phyloP scores from a whole-genome alignment of 2,888 invertebrate species.

The Leptopilina syphax region DNA sequence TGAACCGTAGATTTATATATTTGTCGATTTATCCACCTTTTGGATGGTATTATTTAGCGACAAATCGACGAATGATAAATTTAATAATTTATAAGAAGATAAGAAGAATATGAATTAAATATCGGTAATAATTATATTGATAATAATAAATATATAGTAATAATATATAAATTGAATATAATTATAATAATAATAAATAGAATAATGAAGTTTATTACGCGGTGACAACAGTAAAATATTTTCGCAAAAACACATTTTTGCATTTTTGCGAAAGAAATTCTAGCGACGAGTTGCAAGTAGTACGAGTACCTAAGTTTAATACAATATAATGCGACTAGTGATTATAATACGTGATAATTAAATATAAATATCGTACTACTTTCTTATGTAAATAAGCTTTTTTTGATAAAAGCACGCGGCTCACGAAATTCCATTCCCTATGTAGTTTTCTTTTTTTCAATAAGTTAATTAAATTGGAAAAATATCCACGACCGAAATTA shows the following conservation, averaged over 20 bases:
- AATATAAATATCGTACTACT: conserved; percentile 69
- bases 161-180: conserved; percentile 48
- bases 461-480: background rate
- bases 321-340: conserved; percentile 70
- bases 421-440: background rate
- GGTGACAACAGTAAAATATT: conserved; percentile 39
- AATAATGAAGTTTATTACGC: conserved; percentile 38
- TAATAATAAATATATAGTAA: conserved; percentile 55
- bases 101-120: conserved; percentile 53
- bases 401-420: conserved; percentile 21
- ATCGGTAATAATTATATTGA: conserved; percentile 49
- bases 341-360: conserved; percentile 68
- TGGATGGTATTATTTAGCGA: conserved; percentile 39
- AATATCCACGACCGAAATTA: conserved; percentile 31
- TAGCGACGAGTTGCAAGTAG: conserved; percentile 40
- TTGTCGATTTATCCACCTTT: conserved; percentile 37
- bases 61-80: conserved; percentile 46
- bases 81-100: conserved; percentile 50
- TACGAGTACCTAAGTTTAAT: conserved; percentile 58
- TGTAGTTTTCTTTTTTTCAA: no score
- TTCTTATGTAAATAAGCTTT: conserved; percentile 46
- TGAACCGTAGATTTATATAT: conserved; percentile 45
- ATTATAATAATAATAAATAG: conserved; percentile 50
- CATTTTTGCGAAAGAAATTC: conserved; percentile 41
- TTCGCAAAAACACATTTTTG: conserved; percentile 1